Percentiles rank a stretch among this genome's conserved stretches.
Conservation (phyloP, 2,888 invertebrate genomes). For the Cotesia congregata region DNA sequence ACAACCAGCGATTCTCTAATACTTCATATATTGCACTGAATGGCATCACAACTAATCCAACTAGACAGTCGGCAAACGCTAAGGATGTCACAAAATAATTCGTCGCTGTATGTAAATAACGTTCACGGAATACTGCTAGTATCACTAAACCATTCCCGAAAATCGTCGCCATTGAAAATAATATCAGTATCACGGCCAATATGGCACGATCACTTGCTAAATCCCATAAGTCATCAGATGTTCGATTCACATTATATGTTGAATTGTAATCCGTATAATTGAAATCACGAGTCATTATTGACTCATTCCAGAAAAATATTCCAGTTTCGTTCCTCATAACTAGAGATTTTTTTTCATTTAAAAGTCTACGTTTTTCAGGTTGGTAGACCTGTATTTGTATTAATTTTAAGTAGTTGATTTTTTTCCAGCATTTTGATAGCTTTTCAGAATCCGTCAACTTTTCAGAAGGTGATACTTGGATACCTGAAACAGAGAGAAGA, state of each 20-base stretch:
- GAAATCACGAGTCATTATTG: conserved; percentile 54
- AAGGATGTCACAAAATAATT: conserved; percentile 98
- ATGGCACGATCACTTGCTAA: conserved; percentile 81
- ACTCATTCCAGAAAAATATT: conserved; percentile 62
- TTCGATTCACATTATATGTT: conserved; percentile 55
- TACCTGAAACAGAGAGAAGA: no score
- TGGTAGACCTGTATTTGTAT: background rate
- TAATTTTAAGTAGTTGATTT: conserved; percentile 15
- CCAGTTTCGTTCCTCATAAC: conserved; percentile 64
- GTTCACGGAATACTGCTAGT: conserved; percentile 90
- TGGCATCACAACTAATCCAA: conserved; percentile 98
- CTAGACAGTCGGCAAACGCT: conserved; percentile 96
- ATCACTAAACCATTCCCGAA: conserved; percentile 97
- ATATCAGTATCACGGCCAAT: conserved; percentile 84
- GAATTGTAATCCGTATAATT: conserved; percentile 58
- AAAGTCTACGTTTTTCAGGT: background rate
- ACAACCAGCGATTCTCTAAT: conserved; percentile 92
- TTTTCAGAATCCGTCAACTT: conserved; percentile 27
- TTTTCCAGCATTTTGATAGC: conserved; percentile 12
- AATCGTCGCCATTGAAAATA: conserved; percentile 93
- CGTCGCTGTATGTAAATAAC: conserved; percentile 96
- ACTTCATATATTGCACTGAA: conserved; percentile 94
- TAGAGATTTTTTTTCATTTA: background rate
- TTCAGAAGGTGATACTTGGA: conserved; percentile 49
- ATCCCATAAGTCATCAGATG: conserved; percentile 60